These are phyloP conservation scores for Agriopis leucophaearia DNA, from an alignment of 2,888 invertebrate genomes.

Conservation along the genomic window DNA sequence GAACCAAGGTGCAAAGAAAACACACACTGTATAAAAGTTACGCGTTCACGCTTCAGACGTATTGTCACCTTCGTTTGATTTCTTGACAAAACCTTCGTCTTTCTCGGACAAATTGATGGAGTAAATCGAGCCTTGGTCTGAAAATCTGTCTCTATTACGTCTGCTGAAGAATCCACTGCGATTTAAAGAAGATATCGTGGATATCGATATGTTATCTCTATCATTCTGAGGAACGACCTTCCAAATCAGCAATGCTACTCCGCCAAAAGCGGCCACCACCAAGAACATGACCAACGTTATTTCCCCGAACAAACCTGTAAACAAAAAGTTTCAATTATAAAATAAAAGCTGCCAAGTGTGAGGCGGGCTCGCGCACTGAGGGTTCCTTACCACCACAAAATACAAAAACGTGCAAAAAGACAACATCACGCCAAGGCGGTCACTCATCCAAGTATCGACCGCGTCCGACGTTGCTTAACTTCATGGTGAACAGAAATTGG, in stretches of 20 bases:
- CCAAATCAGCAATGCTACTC: conserved; percentile 84
- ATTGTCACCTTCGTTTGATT: conserved; percentile 74
- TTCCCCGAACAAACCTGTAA: conserved; percentile 81
- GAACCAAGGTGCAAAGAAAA: conserved; percentile 53
- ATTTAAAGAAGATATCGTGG: conserved; percentile 76
- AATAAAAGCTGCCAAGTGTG: too few species aligned
- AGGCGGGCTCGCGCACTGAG: too few species aligned
- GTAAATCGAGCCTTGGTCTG: conserved; percentile 80
- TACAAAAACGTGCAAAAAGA: too few species aligned
- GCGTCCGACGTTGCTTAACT: too few species aligned
- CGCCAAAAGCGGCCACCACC: conserved; percentile 86
- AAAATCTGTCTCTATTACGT: conserved; percentile 76
- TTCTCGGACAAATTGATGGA: conserved; percentile 82
- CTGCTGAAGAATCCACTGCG: conserved; percentile 74
- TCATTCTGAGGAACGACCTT: conserved; percentile 85
- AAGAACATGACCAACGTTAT: conserved; percentile 85
- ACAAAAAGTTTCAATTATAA: conserved; percentile 6
- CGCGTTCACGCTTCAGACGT: conserved; percentile 79
- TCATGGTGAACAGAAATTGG: too few species aligned
- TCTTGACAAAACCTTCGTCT: conserved; percentile 71
- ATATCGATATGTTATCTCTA: conserved; percentile 80
- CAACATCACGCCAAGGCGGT: too few species aligned
- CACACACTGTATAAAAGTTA: conserved; percentile 44
- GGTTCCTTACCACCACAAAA: too few species aligned
- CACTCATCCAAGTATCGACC: too few species aligned